phyloP scores from a whole-genome alignment of 2,797 vertebrate genomes.

The Myotis findleyi region DNA sequence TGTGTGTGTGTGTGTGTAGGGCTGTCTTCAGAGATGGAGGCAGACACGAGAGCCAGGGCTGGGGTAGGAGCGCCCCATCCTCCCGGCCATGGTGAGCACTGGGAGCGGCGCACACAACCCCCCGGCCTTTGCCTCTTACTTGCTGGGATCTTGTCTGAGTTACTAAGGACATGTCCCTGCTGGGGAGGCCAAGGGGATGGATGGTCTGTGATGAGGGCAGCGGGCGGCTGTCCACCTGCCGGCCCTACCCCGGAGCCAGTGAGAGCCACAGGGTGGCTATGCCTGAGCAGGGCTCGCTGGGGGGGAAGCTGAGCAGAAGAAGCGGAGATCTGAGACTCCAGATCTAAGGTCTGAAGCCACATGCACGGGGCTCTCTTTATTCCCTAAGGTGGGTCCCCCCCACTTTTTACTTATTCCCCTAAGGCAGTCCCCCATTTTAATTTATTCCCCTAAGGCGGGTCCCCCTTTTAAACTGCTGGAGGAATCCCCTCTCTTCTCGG shows the following conservation, averaged over 20 bases:
- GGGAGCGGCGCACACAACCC: not conserved
- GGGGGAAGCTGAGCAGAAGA: not conserved
- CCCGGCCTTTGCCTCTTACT: not conserved
- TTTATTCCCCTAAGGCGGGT: too few species aligned
- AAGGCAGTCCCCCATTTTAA: too few species aligned
- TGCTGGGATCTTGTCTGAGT: not conserved
- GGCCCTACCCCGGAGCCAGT: not conserved
- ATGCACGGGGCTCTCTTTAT: not conserved
- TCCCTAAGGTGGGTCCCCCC: not conserved
- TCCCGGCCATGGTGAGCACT: not conserved
- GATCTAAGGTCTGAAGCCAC: not conserved
- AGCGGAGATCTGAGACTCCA: not conserved
- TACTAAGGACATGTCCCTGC: not conserved
- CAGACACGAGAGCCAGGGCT: too few species aligned
- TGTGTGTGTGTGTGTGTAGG: too few species aligned
- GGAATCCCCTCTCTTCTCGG: not conserved
- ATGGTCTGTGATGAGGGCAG: not conserved
- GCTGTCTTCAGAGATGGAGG: not conserved
- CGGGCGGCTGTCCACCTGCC: not conserved
- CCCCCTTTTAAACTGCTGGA: not conserved
- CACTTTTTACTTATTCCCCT: too few species aligned
- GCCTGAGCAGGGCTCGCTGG: not conserved
- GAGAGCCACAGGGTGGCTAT: not conserved
- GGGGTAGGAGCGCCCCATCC: not conserved
- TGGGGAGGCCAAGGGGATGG: not conserved